Percentiles rank a stretch among this genome's conserved stretches.
Conservation (phyloP, 2,888 invertebrate species). For the Melinaea marsaeus region DNA sequence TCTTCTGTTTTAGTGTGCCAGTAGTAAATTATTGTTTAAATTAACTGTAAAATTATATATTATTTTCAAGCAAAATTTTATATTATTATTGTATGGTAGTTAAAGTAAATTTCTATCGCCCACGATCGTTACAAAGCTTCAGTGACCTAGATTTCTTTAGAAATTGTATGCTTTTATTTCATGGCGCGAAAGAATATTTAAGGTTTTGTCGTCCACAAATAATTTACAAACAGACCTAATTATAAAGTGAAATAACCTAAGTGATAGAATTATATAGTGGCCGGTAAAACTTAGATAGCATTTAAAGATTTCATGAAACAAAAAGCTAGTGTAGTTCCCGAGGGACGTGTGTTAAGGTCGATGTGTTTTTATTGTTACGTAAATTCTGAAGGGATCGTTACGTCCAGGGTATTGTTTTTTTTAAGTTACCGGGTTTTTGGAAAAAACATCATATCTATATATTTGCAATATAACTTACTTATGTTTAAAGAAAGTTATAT, state of each 20-base stretch:
- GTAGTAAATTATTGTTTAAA: neutral
- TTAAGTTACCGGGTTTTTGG: too few species aligned
- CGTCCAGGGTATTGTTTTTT: too few species aligned
- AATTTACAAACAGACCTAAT: neutral
- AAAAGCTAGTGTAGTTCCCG: neutral
- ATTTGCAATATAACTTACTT: too few species aligned
- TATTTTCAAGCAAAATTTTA: neutral
- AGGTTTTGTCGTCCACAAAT: neutral
- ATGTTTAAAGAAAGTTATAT: too few species aligned
- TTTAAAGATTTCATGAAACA: constrained; percentile 5
- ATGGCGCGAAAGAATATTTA: neutral
- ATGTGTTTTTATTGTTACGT: constrained; percentile 2
- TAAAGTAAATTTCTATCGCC: neutral
- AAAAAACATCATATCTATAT: too few species aligned
- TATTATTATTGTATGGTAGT: neutral
- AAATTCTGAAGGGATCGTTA: neutral
- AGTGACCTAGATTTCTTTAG: constrained; percentile 6
- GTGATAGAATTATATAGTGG: neutral
- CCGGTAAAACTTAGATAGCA: neutral
- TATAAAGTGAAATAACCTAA: constrained; percentile 2
- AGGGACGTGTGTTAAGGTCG: neutral
- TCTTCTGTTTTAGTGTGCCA: neutral
- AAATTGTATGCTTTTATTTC: constrained; percentile 1
- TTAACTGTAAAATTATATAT: neutral
- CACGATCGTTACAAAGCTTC: constrained; percentile 3